These are phyloP conservation scores for Falco punctatus DNA, from an alignment of 2,113 vertebrate species.

Conservation along the genomic window DNA sequence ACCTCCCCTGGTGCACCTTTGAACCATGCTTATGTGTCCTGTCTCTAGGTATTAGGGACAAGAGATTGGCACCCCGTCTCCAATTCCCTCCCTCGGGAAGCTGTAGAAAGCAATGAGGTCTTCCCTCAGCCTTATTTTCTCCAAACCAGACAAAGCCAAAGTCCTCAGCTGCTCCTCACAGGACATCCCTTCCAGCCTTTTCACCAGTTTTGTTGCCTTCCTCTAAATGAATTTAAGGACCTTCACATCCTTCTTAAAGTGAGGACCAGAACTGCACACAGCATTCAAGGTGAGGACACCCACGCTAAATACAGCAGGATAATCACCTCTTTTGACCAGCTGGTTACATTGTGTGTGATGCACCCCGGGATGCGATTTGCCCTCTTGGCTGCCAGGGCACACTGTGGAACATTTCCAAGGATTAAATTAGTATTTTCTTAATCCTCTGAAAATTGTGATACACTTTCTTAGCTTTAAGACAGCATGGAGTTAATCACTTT, in stretches of 20 bases:
- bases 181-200: neutral
- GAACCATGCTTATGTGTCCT: no score
- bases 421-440: neutral
- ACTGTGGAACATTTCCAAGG: neutral
- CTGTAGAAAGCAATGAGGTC: neutral
- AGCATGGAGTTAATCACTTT: neutral
- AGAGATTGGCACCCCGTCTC: neutral
- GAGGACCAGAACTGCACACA: neutral
- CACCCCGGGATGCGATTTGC: accelerated
- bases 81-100: neutral
- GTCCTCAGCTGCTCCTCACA: neutral
- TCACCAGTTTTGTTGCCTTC: neutral
- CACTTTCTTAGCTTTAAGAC: neutral
- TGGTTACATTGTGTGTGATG: neutral
- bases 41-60: neutral
- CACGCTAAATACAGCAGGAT: accelerated
- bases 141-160: neutral
- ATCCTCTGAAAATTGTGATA: neutral
- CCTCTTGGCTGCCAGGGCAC: neutral
- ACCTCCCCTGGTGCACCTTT: no score
- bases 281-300: neutral
- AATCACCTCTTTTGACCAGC: neutral
- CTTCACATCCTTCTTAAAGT: neutral
- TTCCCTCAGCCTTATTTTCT: neutral
- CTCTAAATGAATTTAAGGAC: neutral